Percentiles rank a stretch among this genome's conserved stretches.
Evolutionary conservation across 2,113 vertebrate species (phyloP).

Genomic region (Istiophorus platypterus): DNA sequence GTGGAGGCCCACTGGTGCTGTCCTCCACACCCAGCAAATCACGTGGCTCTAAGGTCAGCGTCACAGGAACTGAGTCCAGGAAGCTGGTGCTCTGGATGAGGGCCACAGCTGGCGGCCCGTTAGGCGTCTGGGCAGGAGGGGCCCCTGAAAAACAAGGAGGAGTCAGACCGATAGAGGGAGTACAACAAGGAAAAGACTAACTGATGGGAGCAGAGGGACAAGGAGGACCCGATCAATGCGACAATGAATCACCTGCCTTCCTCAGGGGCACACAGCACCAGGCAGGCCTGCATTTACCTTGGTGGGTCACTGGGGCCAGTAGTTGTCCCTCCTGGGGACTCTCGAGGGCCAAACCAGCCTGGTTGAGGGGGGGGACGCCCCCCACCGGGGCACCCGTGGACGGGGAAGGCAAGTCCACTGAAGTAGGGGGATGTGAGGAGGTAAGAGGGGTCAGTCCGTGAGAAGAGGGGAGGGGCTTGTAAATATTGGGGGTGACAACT

Average conservation of each 20-base stretch:
- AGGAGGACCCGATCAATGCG: background rate
- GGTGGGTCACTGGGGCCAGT: slow-evolving; percentile 43
- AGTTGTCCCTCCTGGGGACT: slow-evolving; percentile 49
- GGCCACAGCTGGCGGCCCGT: slow-evolving; percentile 38
- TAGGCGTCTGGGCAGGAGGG: slow-evolving; percentile 51
- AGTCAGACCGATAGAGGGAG: background rate
- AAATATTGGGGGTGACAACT: slow-evolving; percentile 73
- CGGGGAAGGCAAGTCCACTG: slow-evolving; percentile 60
- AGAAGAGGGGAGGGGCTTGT: slow-evolving; percentile 67
- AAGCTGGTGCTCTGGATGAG: slow-evolving; percentile 87
- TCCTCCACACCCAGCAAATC: slow-evolving; percentile 82
- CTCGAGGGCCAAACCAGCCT: slow-evolving; percentile 69
- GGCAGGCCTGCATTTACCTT: slow-evolving; percentile 49
- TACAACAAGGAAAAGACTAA: background rate
- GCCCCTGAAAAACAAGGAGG: slow-evolving; percentile 31
- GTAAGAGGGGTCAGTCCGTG: slow-evolving; percentile 54
- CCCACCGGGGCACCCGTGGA: slow-evolving; percentile 64
- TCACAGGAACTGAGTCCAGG: slow-evolving; percentile 85
- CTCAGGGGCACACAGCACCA: background rate
- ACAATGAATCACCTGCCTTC: background rate
- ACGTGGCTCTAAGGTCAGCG: slow-evolving; percentile 82
- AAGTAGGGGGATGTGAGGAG: slow-evolving; percentile 39
- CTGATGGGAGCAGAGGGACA: slow-evolving; percentile 12
- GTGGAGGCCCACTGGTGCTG: slow-evolving; percentile 55
- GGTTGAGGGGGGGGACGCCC: slow-evolving; percentile 66